Evolutionary conservation across 2,888 invertebrate species (phyloP), one percentile per base, ranked within the genome.

Genomic region (Eristalinus aeneus): DNA sequence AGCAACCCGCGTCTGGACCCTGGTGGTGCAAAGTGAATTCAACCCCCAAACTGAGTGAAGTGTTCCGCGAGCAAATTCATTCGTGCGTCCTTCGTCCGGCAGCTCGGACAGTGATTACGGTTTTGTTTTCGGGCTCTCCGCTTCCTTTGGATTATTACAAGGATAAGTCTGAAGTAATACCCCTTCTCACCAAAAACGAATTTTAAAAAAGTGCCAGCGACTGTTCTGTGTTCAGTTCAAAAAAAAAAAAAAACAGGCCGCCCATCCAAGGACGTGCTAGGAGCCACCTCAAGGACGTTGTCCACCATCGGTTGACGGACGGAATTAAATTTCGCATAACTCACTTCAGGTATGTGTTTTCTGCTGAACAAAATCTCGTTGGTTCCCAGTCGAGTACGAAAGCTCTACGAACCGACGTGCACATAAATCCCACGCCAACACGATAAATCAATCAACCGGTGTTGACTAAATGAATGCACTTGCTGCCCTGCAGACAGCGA

Each of bases 401-500:
- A 77, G 77, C 69, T 72, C 65, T 27, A 27, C 2, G n/a, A 5
- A 23, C n/a, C 27, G 8, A 53, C 11, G 31, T 56, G 54, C 75
- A 68, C 80, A 84, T 85, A 72, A 73, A 85, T 80, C 69, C 68
- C 34, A 53, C 60, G 39, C 58, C 81, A 85, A 69, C 81, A 80
- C 73, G 68, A 81, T 85, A 85, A 85, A 85, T 81, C 85, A 85
- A 85, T 81, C 85, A 85, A 58, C 22, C n/a, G 10, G 23, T 23
- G 56, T 58, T 46, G 72, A 46, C 63, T 22, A 65, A 72, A 72
- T 72, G 72, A 63, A 72, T n/a, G 61, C 61, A 34, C 46, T 34
- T 63, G 31, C 22, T 60, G 27, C 11, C 60, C 61, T 46, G 34
- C 60, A 61, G 61, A 58, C 71, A 67, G 60, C 20, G 27, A 23